These are phyloP conservation scores for Rugalucina vietnamica DNA, from an alignment of 2,888 invertebrate genomes.

Conservation along the genomic window DNA sequence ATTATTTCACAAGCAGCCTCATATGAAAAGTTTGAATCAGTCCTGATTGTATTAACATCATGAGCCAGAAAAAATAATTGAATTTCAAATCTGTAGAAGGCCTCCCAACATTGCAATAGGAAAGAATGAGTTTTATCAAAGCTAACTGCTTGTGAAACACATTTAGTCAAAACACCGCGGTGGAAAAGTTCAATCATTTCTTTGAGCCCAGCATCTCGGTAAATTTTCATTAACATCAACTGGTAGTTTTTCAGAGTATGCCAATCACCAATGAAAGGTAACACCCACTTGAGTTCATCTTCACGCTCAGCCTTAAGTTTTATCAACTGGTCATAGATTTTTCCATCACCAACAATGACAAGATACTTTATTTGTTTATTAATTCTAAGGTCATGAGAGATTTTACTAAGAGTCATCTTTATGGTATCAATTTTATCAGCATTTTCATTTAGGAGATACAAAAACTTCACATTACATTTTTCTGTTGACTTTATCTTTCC, in stretches of 20 bases:
- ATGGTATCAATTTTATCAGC: not conserved
- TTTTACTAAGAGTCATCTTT: not conserved
- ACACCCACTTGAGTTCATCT: not conserved
- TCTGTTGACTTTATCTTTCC: not conserved
- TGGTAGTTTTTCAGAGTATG: not conserved
- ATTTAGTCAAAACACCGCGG: not conserved
- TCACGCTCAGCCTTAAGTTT: not conserved
- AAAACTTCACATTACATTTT: not conserved
- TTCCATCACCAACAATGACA: not conserved
- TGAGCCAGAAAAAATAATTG: not conserved
- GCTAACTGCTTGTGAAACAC: not conserved
- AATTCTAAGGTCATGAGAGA: not conserved
- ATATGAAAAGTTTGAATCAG: not conserved
- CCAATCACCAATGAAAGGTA: not conserved
- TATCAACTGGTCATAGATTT: not conserved
- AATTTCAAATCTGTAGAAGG: not conserved
- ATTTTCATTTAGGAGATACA: not conserved
- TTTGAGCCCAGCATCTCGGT: not conserved
- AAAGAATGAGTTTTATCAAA: slow-evolving; percentile 20
- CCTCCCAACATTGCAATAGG: slow-evolving; percentile 3
- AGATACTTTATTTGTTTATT: not conserved
- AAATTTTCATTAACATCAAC: not conserved
- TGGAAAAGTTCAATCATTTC: not conserved
- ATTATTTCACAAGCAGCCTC: not conserved
- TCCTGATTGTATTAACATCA: not conserved